These are phyloP conservation scores for Drosophila pegasa DNA, from an alignment of 2,888 invertebrate species.

Conservation along the genomic window DNA sequence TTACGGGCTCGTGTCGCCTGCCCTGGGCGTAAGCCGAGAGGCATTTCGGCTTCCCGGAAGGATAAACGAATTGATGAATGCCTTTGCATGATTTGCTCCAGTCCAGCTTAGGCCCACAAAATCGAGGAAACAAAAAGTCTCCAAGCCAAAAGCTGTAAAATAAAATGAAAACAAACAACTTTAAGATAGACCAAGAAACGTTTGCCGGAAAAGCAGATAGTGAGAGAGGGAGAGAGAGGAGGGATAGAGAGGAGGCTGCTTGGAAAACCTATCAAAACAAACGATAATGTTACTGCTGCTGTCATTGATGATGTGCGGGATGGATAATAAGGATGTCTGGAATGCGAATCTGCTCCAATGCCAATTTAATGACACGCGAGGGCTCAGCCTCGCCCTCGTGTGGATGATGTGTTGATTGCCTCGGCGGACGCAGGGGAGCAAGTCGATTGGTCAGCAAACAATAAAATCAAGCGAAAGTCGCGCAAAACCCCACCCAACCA, in stretches of 20 bases:
- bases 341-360: slow-evolving; percentile 46
- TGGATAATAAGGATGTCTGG: slow-evolving; percentile 68
- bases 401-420: slow-evolving; percentile 72
- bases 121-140: slow-evolving; percentile 32
- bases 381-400: slow-evolving; percentile 20
- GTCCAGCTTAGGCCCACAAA: slow-evolving; percentile 41
- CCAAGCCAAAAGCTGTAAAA: slow-evolving; percentile 39
- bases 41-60: slow-evolving; percentile 22
- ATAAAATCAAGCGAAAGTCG: slow-evolving; percentile 62
- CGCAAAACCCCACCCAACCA: slow-evolving; percentile 1
- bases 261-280: slow-evolving; percentile 69
- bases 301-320: slow-evolving; percentile 62
- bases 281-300: slow-evolving; percentile 66
- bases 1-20: slow-evolving; percentile 16
- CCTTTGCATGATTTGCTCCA: slow-evolving; percentile 63
- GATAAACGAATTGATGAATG: slow-evolving; percentile 76
- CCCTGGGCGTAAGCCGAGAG: slow-evolving; percentile 19
- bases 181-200: slow-evolving; percentile 32
- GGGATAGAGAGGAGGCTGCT: slow-evolving; percentile 1
- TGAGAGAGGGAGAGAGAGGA: background rate
- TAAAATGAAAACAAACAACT: slow-evolving; percentile 37
- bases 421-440: slow-evolving; percentile 18
- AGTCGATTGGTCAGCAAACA: slow-evolving; percentile 74
- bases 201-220: slow-evolving; percentile 15
- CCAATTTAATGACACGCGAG: slow-evolving; percentile 61